Evolutionary conservation across 2,797 vertebrate genomes (phyloP), one percentile per base, ranked within the genome.

Genomic region (Sebastes vulpes): DNA sequence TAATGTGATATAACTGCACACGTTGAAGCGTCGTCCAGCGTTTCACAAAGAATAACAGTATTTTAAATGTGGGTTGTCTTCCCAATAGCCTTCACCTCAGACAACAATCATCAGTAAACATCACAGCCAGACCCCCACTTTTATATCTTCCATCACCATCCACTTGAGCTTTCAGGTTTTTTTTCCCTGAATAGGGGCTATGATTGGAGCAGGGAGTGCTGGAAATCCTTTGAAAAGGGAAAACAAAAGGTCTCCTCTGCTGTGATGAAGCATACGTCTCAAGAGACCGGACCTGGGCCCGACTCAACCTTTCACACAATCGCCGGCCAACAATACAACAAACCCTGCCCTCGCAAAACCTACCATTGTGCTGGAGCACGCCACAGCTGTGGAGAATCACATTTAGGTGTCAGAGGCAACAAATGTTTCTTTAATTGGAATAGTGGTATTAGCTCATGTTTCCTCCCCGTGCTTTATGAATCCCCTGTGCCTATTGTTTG

Each of bases 381-480:
- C 91, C 91, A 82, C 92, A 95, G 94, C 94, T 95, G 92, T 79
- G 81, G 83, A 84, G 85, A 90, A 93, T 90, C 93, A 93, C 91
- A 92, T 91, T 93, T 93, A 96, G 94, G 95, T 95, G 93, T 94
- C 92, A 92, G 90, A 91, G 92, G 85, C 90, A 94, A 92, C 92
- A 90, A 94, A 94, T 94, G 94, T 94, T 93, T 92, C 91, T 95
- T 92, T 95, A 95, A 95, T 95, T 94, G 93, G 88, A 95, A 95
- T 95, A 91, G 92, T 85, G 92, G 84, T 89, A 95, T 95, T 95
- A 95, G 94, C 90, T 95, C 94, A 95, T 92, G 88, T 94, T 95
- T 95, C 95, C 92, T 94, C 88, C 79, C 75, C 1, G 70, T 85
- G 91, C 89, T 93, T 94, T 94, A 95, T 93, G 92, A 90, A 94